A percentile compares a stretch with the other conserved stretches of the same genome.
phyloP scores from a whole-genome alignment of 2,888 invertebrate genomes.

The Lydus trimaculatus region DNA sequence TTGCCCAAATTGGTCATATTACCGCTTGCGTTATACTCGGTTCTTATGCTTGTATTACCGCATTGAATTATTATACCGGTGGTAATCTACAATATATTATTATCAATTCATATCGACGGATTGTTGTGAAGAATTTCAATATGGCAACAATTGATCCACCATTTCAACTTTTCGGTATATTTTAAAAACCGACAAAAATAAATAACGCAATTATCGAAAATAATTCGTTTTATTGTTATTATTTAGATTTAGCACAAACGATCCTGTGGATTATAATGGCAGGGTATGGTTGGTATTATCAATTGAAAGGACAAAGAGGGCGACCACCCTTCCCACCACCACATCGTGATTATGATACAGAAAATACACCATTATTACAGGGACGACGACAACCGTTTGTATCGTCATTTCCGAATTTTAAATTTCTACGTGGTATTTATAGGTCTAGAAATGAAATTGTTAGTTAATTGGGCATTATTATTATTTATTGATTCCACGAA shows the following conservation, averaged over 20 bases:
- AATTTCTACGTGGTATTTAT: not conserved
- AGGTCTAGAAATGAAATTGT: not conserved
- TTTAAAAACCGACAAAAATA: not conserved
- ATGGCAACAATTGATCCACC: constrained; percentile 68
- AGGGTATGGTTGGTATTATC: constrained; percentile 64
- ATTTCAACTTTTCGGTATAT: constrained; percentile 67
- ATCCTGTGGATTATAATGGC: constrained; percentile 66
- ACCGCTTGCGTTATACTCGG: constrained; percentile 71
- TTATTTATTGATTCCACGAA: constrained; percentile 56
- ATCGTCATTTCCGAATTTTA: not conserved
- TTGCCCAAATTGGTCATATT: constrained; percentile 67
- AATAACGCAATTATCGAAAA: too few relatives aligned
- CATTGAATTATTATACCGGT: constrained; percentile 71
- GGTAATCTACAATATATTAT: constrained; percentile 74
- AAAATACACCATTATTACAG: constrained; percentile 32
- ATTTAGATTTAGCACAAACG: constrained; percentile 67
- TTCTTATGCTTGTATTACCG: constrained; percentile 68
- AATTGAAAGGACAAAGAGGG: constrained; percentile 65
- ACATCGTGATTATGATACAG: constrained; percentile 42
- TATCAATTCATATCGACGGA: constrained; percentile 71
- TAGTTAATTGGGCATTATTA: constrained; percentile 29
- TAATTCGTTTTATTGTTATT: not conserved
- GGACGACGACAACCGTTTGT: not conserved
- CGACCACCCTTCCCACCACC: constrained; percentile 73
- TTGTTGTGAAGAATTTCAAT: constrained; percentile 66